Evolutionary conservation across 2,113 vertebrate genomes (phyloP), one percentile per base, ranked within the genome.

Genomic region (Micronisus gabar): DNA sequence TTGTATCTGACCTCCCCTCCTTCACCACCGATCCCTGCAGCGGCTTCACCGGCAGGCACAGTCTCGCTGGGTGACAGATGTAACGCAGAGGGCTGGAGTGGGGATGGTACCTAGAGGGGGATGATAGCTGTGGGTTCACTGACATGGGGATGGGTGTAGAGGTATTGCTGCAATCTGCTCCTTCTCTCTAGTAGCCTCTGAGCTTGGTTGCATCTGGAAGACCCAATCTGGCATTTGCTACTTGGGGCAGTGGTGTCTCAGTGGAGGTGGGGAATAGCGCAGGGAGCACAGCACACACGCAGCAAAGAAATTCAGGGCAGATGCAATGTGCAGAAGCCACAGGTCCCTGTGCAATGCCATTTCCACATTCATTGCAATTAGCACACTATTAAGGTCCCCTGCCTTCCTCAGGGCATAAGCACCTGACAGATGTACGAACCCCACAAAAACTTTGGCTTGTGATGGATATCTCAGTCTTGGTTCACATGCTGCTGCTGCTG

Each of bases 391-490:
- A 41, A 1, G 2, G 48, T 55, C 13, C 66, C 25, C 1, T 2
- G 38, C 67, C 47, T 83, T 75, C 66, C 65, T 40, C 45, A 19
- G 40, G 38, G 18, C 30, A 13, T 15, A 40, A 53, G 26, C 3
- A 3, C 29, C 34, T 2, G 2, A 8, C 62, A n/a, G 40, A 30
- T 7, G 12, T 29, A 66, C 0, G 0, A 84, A 52, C 22, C 20
- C 55, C 21, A 34, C 15, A 47, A 4, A 36, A 2, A 1, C 5
- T 1, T 5, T 18, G 45, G 26, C 30, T 58, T 22, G 3, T 20
- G 41, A 47, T 40, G 63, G 53, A n/a, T 73, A 81, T 65, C 72
- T 63, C 26, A 1, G 8, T 50, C 58, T 41, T 5, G 25, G n/a
- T 32, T 3, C 4, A 5, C 0, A 7, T 4, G 29, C 8, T 55